Conservation (phyloP, 2,113 vertebrate species). For the Caretta caretta region DNA sequence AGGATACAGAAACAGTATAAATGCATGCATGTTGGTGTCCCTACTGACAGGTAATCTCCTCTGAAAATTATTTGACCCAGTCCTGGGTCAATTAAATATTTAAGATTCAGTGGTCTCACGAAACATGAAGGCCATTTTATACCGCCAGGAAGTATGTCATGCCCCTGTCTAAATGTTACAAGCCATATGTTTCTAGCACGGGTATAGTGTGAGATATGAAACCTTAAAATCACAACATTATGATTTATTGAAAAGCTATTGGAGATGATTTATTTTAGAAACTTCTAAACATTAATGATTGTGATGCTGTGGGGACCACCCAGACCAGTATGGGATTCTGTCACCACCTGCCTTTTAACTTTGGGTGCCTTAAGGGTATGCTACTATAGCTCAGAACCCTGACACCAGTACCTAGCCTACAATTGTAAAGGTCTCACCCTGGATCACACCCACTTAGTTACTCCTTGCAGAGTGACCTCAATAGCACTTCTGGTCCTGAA, state of each 20-base stretch:
- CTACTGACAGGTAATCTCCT: accelerated
- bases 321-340: too few species aligned
- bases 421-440: too few species aligned
- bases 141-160: neutral
- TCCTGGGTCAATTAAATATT: neutral
- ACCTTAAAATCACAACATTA: neutral
- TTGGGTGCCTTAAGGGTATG: too few species aligned
- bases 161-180: neutral
- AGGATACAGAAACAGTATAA: neutral
- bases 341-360: too few species aligned
- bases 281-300: neutral
- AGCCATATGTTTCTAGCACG: neutral
- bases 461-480: too few species aligned
- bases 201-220: neutral
- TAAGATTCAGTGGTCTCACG: neutral
- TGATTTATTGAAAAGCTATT: neutral
- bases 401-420: too few species aligned
- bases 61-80: neutral
- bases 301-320: too few species aligned
- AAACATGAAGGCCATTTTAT: neutral
- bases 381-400: too few species aligned
- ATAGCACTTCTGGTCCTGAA: too few species aligned
- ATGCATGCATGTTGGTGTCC: neutral
- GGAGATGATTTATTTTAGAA: neutral
- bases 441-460: too few species aligned